These are phyloP conservation scores for Pseudobourletiella spinata DNA, from an alignment of 1,140 invertebrate genomes.

Conservation along the genomic window DNA sequence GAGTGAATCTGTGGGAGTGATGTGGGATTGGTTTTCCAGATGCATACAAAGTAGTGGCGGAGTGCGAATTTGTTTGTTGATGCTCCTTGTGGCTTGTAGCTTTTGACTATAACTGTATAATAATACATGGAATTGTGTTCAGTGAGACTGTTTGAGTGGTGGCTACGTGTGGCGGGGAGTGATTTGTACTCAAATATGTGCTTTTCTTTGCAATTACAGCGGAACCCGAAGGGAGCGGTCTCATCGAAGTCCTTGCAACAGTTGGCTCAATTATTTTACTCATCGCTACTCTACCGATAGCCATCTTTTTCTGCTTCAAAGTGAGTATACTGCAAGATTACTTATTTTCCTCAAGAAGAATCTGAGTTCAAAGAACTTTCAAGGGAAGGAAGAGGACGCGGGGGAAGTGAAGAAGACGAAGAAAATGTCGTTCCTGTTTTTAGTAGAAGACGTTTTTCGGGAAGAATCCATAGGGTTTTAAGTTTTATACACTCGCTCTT, in stretches of 20 bases:
- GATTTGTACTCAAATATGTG: no score
- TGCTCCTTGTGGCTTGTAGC: no score
- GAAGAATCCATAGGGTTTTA: neutral
- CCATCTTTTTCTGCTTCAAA: slow-evolving; percentile 76
- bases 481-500: no score
- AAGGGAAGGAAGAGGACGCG: neutral
- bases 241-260: slow-evolving; percentile 72
- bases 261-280: slow-evolving; percentile 65
- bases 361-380: neutral
- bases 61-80: no score
- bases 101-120: no score
- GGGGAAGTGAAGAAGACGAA: neutral
- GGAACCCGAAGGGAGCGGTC: slow-evolving; percentile 48
- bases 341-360: neutral
- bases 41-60: no score
- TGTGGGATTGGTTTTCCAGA: no score
- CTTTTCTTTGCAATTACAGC: slow-evolving; percentile 38
- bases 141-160: no score
- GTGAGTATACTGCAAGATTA: slow-evolving; percentile 41
- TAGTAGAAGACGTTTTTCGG: neutral
- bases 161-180: no score
- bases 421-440: neutral
- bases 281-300: slow-evolving; percentile 72
- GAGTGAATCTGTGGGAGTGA: no score
- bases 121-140: no score